phyloP scores from a whole-genome alignment of 2,888 invertebrate species.

The Schizotus pectinicornis region DNA sequence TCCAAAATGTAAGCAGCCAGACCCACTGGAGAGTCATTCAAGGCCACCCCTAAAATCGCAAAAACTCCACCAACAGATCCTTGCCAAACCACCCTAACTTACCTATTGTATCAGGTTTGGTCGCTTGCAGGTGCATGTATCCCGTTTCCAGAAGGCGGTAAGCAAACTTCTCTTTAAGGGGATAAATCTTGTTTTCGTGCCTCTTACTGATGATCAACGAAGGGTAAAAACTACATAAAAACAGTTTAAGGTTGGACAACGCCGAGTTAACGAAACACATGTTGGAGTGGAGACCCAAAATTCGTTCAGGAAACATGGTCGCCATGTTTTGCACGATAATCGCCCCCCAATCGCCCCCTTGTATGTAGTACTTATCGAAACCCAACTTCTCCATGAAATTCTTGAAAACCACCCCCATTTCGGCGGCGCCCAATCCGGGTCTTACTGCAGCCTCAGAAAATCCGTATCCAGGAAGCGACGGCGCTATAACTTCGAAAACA shows the following conservation, averaged over 20 bases:
- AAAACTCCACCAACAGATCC: background rate
- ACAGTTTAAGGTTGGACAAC: constrained; percentile 49
- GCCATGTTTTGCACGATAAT: constrained; percentile 68
- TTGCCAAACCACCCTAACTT: background rate
- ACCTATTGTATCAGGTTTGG: constrained; percentile 83
- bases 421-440: constrained; percentile 65
- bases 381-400: constrained; percentile 76
- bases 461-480: constrained; percentile 35
- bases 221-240: constrained; percentile 65
- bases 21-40: constrained; percentile 82
- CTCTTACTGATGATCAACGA: constrained; percentile 63
- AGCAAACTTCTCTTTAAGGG: constrained; percentile 49
- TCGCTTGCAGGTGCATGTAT: constrained; percentile 80
- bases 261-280: constrained; percentile 49
- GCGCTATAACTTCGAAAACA: constrained; percentile 35
- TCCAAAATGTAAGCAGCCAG: constrained; percentile 90
- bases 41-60: constrained; percentile 63
- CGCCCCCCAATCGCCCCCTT: constrained; percentile 87
- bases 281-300: constrained; percentile 67
- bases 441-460: constrained; percentile 61
- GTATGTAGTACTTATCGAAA: constrained; percentile 70
- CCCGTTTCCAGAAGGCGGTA: constrained; percentile 52
- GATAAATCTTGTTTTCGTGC: constrained; percentile 61
- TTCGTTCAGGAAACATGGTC: constrained; percentile 66
- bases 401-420: constrained; percentile 66